A percentile compares a stretch with the other conserved stretches of the same genome.
These are phyloP conservation scores for Grammomys surdaster DNA, from an alignment of 2,113 vertebrate genomes.

Conservation along the genomic window DNA sequence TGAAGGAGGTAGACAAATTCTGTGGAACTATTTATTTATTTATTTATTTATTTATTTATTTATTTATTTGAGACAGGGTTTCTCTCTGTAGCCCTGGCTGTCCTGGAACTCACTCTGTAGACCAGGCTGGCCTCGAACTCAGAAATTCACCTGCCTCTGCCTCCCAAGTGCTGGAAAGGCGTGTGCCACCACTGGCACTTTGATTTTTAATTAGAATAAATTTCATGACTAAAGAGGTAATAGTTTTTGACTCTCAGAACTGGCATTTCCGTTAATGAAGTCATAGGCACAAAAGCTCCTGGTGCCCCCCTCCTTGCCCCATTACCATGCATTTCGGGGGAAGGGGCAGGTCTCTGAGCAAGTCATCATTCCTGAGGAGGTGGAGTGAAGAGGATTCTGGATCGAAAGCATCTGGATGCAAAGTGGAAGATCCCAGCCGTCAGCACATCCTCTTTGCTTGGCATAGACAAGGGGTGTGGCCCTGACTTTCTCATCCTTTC, in stretches of 20 bases:
- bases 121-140: background rate
- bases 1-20: background rate
- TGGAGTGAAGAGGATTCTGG: background rate
- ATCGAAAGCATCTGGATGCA: background rate
- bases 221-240: background rate
- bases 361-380: background rate
- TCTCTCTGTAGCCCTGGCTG: background rate
- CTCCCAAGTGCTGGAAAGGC: too few species aligned
- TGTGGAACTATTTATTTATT: background rate
- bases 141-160: background rate
- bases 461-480: too few species aligned
- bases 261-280: background rate
- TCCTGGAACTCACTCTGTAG: background rate
- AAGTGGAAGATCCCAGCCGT: background rate
- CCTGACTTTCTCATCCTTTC: background rate
- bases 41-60: background rate
- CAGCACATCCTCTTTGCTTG: background rate
- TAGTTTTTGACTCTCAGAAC: background rate
- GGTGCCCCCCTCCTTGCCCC: accelerated
- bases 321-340: background rate
- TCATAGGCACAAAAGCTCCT: background rate
- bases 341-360: too few species aligned
- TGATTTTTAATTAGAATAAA: background rate
- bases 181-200: too few species aligned
- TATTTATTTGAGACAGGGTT: background rate